Percentiles rank a stretch among this genome's conserved stretches.
Conservation (phyloP, 2,888 invertebrate species). For the Orthonevra nobilis region DNA sequence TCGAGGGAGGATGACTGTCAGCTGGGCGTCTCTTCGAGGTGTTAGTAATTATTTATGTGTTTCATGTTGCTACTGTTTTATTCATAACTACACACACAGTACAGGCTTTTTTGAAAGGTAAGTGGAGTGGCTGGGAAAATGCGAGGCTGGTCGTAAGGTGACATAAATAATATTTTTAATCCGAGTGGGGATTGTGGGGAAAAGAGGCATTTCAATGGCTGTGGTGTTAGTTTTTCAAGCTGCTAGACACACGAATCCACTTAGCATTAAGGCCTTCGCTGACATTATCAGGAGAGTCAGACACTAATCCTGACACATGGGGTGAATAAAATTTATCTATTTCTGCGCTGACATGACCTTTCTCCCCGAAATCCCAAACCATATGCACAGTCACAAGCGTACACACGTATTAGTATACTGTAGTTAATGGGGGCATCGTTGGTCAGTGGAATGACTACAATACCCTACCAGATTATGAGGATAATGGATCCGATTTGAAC, state of each 20-base stretch:
- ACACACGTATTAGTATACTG: no score
- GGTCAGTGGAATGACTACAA: no score
- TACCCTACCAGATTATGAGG: no score
- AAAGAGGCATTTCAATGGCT: background rate
- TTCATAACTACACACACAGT: background rate
- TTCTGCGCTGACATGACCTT: slow-evolving; percentile 11
- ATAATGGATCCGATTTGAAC: no score
- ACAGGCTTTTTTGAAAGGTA: background rate
- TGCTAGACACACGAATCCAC: slow-evolving; percentile 15
- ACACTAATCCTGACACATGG: slow-evolving; percentile 2
- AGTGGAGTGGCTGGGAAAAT: slow-evolving; percentile 1
- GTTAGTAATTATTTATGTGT: slow-evolving; percentile 27
- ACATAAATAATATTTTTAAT: slow-evolving; percentile 25
- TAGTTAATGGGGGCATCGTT: no score
- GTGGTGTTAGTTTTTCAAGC: background rate
- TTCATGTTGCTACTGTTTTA: slow-evolving; percentile 16
- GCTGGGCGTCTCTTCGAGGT: slow-evolving; percentile 23
- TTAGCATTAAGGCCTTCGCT: slow-evolving; percentile 9
- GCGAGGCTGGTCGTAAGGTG: slow-evolving; percentile 10
- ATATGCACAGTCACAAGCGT: slow-evolving; percentile 35
- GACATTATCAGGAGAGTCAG: background rate
- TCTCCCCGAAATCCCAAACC: background rate
- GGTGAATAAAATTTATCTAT: slow-evolving; percentile 27
- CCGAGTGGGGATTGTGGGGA: background rate
- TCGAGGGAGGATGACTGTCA: background rate